Evolutionary conservation across 2,797 vertebrate genomes (phyloP), one percentile per base, ranked within the genome.

Genomic region (Harpagifer antarcticus): DNA sequence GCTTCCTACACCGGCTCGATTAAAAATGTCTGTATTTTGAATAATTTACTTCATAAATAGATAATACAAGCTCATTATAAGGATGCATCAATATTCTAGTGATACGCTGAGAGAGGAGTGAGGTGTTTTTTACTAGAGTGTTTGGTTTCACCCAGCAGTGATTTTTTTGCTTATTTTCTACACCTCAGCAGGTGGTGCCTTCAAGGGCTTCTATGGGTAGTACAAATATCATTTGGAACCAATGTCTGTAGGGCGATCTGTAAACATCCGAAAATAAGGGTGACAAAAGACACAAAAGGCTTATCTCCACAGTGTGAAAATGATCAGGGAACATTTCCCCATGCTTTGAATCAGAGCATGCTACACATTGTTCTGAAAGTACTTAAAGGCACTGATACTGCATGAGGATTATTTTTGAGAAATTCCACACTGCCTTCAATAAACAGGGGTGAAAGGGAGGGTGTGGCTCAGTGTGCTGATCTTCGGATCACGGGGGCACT

Each of bases 21-120:
- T 92, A 88, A 92, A 92, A 92, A 88, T 89, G 78, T 68, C 86
- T 91, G 89, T 87, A 82, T 82, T 87, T 84, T 94, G 70, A 93
- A 93, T 94, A 93, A 94, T 93, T 94, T 83, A 93, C 78, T 80
- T 93, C 89, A 91, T 92, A 89, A 93, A 93, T 93, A 93, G 88
- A 91, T 93, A 88, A 93, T 93, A 88, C 68, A 82, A 82, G 81
- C 81, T 91, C 85, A 88, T 93, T 92, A 91, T 90, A 75, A 65
- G 66, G 54, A 42, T 54, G 72, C 88, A 90, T 93, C 83, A 92
- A 91, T 92, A 92, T 92, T 92, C 84, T 81, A 89, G 86, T 71
- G 79, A 88, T 85, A 80, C 86, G 83, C 83, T 84, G 76, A 68
- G 67, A 67, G 71, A 63, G 74, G 72, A 73, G 55, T n/a, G 65